Base-by-base conservation (phyloP, 1,140 invertebrate genomes). In the Lanistes nyassanus region DNA sequence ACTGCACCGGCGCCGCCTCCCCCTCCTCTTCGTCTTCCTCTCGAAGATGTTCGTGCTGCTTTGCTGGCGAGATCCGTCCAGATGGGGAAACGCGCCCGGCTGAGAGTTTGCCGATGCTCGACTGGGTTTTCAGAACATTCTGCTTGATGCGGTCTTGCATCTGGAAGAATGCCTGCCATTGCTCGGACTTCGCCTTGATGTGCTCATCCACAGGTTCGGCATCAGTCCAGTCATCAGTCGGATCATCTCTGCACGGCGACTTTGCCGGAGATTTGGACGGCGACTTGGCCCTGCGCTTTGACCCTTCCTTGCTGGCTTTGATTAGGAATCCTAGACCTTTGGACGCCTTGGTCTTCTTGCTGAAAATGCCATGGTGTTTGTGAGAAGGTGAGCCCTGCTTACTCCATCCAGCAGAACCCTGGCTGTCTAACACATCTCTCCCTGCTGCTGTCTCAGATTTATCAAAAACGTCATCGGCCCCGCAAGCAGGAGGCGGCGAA, bases 101-200 rank as follows among this genome's bases (percentile, higher is more conserved):
- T 31, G 80, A 82, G 37, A 89, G 82, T 80, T 90, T 89, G 47
- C 82, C 83, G 51, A 90, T 76, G 76, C 79, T 85, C 56, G 76
- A 81, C 80, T 89, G 85, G 31, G 88, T 87, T 80, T 89, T 87
- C 39, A 82, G 77, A 23, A 89, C 83, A 78, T 87, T 87, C 53
- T 84, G 80, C 74, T 89, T 86, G 65, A 89, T 89, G 76, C 86
- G 85, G 64, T 87, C 88, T 71, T 89, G 87, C 82, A 90, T 87
- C 79, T 88, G 84, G 72, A 88, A 83, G 80, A 90, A 90, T 68
- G 84, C 87, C 77, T 88, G 84, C 89, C 89, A 90, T 82, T 90
- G 89, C 80, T 89, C 89, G 11, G 87, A 87, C 72, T 87, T 85
- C 65, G 84, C 71, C 51, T 83, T 82, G 60, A 80, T 65, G 64